Conservation (phyloP, 2,888 invertebrate species). For the Cantharis nigra region DNA sequence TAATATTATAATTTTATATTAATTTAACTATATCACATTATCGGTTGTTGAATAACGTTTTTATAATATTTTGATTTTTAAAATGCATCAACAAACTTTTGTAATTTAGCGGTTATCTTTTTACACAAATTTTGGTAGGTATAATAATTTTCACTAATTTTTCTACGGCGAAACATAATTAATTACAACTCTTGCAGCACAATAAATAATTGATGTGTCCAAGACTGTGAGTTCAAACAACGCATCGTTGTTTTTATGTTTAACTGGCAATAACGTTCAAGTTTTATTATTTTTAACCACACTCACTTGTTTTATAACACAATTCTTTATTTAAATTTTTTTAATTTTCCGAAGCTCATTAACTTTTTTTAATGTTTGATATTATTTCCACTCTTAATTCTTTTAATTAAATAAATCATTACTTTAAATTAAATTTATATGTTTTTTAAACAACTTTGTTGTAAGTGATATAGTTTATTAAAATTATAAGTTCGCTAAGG, state of each 20-base stretch:
- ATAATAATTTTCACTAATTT: conserved; percentile 6
- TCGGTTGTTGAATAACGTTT: conserved; percentile 21
- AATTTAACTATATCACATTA: conserved; percentile 39
- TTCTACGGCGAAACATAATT: conserved; percentile 14
- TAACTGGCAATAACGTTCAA: neutral
- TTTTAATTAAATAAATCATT: neutral
- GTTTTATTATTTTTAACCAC: neutral
- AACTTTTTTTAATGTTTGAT: neutral
- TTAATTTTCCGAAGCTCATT: neutral
- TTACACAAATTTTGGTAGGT: conserved; percentile 8
- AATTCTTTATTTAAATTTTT: neutral
- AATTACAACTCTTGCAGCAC: conserved; percentile 16
- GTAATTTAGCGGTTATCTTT: neutral
- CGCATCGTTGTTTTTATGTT: neutral
- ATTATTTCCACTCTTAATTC: neutral
- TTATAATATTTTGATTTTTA: conserved; percentile 12
- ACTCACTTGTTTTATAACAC: neutral
- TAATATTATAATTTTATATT: conserved; percentile 9
- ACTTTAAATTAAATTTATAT: neutral
- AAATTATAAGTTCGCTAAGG: neutral
- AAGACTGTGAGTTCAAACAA: conserved; percentile 11
- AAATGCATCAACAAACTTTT: conserved; percentile 1
- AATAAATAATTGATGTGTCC: conserved; percentile 25
- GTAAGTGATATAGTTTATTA: neutral
- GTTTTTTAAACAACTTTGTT: neutral